These are phyloP conservation scores for Entomobrya proxima DNA, from an alignment of 2,888 invertebrate genomes.

Conservation along the genomic window DNA sequence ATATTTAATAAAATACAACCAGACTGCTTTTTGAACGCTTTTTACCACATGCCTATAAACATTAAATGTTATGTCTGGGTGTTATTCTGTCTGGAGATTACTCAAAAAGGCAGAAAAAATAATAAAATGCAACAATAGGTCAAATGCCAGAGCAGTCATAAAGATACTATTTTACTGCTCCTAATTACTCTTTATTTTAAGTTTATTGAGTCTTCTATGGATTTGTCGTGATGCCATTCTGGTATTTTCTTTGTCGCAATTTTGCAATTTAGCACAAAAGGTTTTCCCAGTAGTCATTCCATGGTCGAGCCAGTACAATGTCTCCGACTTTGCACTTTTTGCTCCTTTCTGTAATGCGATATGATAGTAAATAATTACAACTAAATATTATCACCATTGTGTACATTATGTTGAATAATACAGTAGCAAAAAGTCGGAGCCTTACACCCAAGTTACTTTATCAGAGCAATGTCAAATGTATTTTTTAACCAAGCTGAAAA, in stretches of 20 bases:
- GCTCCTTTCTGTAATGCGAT: constrained; percentile 31
- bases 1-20: no score
- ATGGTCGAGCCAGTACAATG: constrained; percentile 21
- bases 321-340: constrained; percentile 23
- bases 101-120: no score
- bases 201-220: no score
- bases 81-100: no score
- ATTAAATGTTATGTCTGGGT: no score
- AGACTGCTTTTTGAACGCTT: no score
- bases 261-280: background rate
- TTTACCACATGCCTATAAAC: no score
- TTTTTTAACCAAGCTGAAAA: constrained; percentile 25
- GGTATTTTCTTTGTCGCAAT: background rate
- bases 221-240: background rate
- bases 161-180: no score
- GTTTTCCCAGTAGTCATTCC: background rate
- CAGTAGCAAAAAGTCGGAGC: background rate
- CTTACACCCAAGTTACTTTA: background rate
- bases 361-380: constrained; percentile 44
- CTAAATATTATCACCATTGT: background rate
- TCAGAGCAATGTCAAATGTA: background rate
- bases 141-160: no score
- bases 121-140: no score
- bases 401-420: background rate
- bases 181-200: no score